A percentile compares a stretch with the other conserved stretches of the same genome.
These are phyloP conservation scores for Hydropsyche betteni DNA, from an alignment of 2,888 invertebrate genomes.

Conservation along the genomic window DNA sequence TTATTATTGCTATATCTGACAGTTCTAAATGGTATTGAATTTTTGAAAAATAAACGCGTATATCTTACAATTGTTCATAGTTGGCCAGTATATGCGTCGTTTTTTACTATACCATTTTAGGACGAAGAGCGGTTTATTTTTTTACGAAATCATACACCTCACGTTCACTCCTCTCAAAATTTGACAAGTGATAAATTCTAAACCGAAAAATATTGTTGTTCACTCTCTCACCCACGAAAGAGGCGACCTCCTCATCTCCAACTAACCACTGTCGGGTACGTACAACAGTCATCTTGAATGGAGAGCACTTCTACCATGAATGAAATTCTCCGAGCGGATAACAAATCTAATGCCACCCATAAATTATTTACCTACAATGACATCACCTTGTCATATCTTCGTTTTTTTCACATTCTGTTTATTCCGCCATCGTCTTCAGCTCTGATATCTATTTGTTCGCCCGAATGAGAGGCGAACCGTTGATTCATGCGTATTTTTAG, in stretches of 20 bases:
- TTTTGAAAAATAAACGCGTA: too few species aligned
- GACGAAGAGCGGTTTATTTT: too few species aligned
- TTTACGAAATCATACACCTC: neutral
- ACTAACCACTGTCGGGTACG: too few species aligned
- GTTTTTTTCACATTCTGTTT: conserved; percentile 21
- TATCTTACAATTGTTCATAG: too few species aligned
- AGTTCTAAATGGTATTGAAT: too few species aligned
- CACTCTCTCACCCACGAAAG: conserved; percentile 2
- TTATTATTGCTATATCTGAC: too few species aligned
- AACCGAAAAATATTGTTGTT: conserved; percentile 13
- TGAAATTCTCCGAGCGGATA: conserved; percentile 40
- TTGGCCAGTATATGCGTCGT: too few species aligned
- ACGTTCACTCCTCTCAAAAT: conserved; percentile 14
- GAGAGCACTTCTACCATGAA: conserved; percentile 37
- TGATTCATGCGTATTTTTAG: conserved; percentile 30
- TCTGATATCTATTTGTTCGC: conserved; percentile 12
- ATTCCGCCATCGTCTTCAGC: conserved; percentile 6
- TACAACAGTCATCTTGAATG: conserved; percentile 32
- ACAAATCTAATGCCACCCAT: conserved; percentile 44
- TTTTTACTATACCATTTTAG: too few species aligned
- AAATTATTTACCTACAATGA: conserved; percentile 46
- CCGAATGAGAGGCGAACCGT: conserved; percentile 9
- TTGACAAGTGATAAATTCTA: conserved; percentile 27
- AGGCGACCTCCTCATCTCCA: too few species aligned
- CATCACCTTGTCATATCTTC: conserved; percentile 41